A percentile compares a stretch with the other conserved stretches of the same genome.
These are phyloP conservation scores for Galeopsomyia nigrocyanea DNA, from an alignment of 2,888 invertebrate species.

Conservation along the genomic window DNA sequence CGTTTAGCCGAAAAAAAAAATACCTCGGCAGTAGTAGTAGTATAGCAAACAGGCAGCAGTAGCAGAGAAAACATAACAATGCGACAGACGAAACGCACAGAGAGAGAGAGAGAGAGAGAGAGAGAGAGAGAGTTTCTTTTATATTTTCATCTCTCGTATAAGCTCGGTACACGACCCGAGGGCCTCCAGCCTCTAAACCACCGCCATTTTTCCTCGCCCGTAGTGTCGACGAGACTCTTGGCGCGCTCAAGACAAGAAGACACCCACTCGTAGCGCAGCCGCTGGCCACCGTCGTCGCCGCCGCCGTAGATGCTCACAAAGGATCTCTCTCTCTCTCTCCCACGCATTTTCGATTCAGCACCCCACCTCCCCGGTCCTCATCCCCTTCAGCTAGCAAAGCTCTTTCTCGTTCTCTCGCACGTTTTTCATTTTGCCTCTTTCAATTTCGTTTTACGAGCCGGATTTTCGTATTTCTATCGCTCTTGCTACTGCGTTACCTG, in stretches of 20 bases:
- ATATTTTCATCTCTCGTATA: too few relatives aligned
- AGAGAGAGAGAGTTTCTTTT: neutral
- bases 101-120: neutral
- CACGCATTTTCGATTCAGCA: neutral
- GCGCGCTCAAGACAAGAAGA: slow-evolving; percentile 3
- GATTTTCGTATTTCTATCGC: too few relatives aligned
- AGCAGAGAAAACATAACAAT: slow-evolving; percentile 17
- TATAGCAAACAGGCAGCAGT: too few relatives aligned
- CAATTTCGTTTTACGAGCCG: too few relatives aligned
- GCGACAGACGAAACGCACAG: neutral
- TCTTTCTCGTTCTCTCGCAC: slow-evolving; percentile 27
- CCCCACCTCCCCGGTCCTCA: too few relatives aligned
- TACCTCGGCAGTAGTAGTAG: too few relatives aligned
- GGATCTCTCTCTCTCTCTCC: slow-evolving; percentile 8
- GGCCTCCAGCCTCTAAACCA: slow-evolving; percentile 25
- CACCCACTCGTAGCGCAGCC: slow-evolving; percentile 31
- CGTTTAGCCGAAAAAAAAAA: slow-evolving; percentile 20
- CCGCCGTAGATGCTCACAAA: slow-evolving; percentile 20
- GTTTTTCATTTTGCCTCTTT: slow-evolving; percentile 49
- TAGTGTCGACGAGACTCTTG: slow-evolving; percentile 8
- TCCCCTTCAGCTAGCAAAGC: neutral
- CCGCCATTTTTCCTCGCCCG: slow-evolving; percentile 32
- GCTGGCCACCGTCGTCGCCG: neutral
- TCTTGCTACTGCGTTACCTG: too few relatives aligned
- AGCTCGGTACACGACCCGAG: neutral